These are phyloP conservation scores for Psilanteris sp. DNA, from an alignment of 1,140 invertebrate species.

Conservation along the genomic window DNA sequence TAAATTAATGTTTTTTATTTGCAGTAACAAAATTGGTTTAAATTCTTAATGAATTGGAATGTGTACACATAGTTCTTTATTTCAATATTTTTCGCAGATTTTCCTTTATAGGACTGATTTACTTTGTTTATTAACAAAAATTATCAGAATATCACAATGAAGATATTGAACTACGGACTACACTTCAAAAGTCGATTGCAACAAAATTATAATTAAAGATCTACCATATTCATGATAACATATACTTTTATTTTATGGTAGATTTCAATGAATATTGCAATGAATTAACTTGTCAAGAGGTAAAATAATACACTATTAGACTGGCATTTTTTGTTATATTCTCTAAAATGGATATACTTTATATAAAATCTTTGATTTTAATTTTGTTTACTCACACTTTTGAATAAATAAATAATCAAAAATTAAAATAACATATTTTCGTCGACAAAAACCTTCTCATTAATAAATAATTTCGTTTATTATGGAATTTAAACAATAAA, in stretches of 20 bases:
- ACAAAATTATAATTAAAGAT: slow-evolving; percentile 21
- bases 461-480: slow-evolving; percentile 32
- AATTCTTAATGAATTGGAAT: no score
- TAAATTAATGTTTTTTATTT: no score
- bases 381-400: slow-evolving; percentile 30
- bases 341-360: background rate
- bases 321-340: no score
- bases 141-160: slow-evolving; percentile 75
- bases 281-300: no score
- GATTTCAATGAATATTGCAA: no score
- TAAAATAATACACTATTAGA: no score
- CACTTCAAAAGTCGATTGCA: slow-evolving; percentile 53
- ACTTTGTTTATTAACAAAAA: slow-evolving; percentile 60
- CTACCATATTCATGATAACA: slow-evolving; percentile 2
- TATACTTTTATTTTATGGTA: no score
- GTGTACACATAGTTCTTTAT: no score
- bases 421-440: slow-evolving; percentile 29
- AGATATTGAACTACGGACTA: slow-evolving; percentile 71
- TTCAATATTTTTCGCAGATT: no score
- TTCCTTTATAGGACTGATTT: slow-evolving; percentile 30
- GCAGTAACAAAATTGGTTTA: no score
- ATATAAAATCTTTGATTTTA: slow-evolving; percentile 19
- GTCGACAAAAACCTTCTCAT: slow-evolving; percentile 50
- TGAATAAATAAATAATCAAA: slow-evolving; percentile 61
- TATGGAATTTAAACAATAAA: slow-evolving; percentile 25